Conservation (phyloP, 2,888 invertebrate genomes). For the Halictus quadricinctus region DNA sequence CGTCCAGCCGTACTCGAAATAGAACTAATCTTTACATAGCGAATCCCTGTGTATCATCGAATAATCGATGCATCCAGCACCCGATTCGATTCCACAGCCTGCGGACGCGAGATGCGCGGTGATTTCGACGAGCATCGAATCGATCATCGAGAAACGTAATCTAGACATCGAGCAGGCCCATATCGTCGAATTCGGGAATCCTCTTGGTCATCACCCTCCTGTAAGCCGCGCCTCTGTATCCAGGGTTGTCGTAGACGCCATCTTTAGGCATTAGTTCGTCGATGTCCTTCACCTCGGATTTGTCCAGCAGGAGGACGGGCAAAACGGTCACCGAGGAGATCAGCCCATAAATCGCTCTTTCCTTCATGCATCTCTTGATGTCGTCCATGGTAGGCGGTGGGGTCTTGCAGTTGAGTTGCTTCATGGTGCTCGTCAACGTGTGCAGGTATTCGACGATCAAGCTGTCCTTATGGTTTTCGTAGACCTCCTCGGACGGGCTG, state of each 20-base stretch:
- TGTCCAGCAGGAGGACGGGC: conserved; percentile 73
- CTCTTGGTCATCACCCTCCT: conserved; percentile 68
- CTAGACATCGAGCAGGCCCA: conserved; percentile 72
- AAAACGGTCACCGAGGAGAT: conserved; percentile 68
- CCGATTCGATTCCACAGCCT: not conserved
- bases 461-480: conserved; percentile 53
- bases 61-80: not conserved
- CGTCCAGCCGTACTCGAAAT: not conserved
- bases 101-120: not conserved
- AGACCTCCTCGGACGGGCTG: conserved; percentile 72
- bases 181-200: conserved; percentile 67
- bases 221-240: conserved; percentile 55
- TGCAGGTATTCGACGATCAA: conserved; percentile 72
- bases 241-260: conserved; percentile 56
- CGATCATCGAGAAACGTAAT: not conserved
- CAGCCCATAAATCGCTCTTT: conserved; percentile 67
- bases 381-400: conserved; percentile 69
- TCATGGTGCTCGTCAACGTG: conserved; percentile 69
- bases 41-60: not conserved
- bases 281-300: conserved; percentile 65
- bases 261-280: conserved; percentile 70
- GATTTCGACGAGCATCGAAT: not conserved
- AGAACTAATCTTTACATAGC: not conserved
- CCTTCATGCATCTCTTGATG: conserved; percentile 61
- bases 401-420: conserved; percentile 71